Base-by-base conservation (phyloP, 2,113 vertebrate species). In the Campylorhamphus procurvoides region DNA sequence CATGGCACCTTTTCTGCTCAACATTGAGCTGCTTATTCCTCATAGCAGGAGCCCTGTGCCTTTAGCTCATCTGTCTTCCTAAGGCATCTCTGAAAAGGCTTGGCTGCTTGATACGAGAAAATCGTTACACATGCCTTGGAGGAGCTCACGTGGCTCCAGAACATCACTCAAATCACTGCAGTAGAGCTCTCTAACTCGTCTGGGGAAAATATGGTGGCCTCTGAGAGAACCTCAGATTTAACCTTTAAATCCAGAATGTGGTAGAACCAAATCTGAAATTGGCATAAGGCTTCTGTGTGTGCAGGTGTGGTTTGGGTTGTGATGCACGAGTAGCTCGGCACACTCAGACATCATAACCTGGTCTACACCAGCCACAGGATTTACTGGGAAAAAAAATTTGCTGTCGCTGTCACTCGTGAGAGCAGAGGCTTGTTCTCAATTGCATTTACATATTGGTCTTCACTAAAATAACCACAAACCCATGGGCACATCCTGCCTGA, bases 121-220 rank as follows among this genome's bases (percentile, higher is more conserved):
- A 62, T 69, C 6, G 25, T 52, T 52, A 23, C 40, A 18, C 3
- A 1, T 90, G 92, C 76, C 92, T 93, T 92, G 94, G 83, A 80
- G 93, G 90, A 87, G 88, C 27, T 89, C 56, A 40, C 0, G 1
- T 42, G 77, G 84, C 80, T 78, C 47, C 64, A 53, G 76, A 68
- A 24, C 90, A 67, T 93, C 76, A 29, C 77, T 89, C 52, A 29
- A 19, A 17, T 71, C 68, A 27, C 67, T 79, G 87, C 87, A 39
- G 50, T 37, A 59, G 53, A 87, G 71, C 82, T 73, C 18, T 27
- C 78, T 82, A 29, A 16, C 44, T 93, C 7, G 2, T 73, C 7
- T 56, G 71, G 75, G 87, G 90, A 86, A 95, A 91, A 80, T 69
- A 1, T 35, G 87, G 87, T 50, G 78, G 72, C 84, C 75, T 89